Evolutionary conservation across 1,140 invertebrate genomes (phyloP).

Genomic region (Magallana gigas): DNA sequence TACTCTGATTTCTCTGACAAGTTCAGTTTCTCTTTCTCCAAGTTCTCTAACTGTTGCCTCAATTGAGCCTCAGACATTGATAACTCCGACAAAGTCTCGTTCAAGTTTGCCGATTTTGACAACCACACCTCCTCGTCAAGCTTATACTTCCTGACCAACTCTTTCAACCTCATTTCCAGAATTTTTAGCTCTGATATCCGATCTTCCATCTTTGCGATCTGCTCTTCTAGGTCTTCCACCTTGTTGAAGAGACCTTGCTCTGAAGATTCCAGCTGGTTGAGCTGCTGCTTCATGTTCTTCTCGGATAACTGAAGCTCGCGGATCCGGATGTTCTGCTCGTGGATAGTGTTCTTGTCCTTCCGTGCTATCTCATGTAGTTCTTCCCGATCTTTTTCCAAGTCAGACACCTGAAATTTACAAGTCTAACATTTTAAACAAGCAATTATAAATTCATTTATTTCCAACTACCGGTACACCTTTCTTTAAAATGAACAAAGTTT

Average conservation of each 20-base stretch:
- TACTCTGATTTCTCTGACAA: slow-evolving; percentile 70
- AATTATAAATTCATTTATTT: too few species aligned
- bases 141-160: slow-evolving; percentile 71
- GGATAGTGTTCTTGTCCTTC: slow-evolving; percentile 75
- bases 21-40: slow-evolving; percentile 70
- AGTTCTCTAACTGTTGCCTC: slow-evolving; percentile 67
- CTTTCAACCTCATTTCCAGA: slow-evolving; percentile 69
- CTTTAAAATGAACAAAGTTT: too few species aligned
- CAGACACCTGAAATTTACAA: slow-evolving; percentile 64
- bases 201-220: slow-evolving; percentile 68
- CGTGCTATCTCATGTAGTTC: slow-evolving; percentile 76
- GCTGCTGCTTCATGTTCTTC: slow-evolving; percentile 72
- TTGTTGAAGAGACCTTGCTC: slow-evolving; percentile 69
- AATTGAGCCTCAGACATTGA: slow-evolving; percentile 67
- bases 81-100: slow-evolving; percentile 70
- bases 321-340: slow-evolving; percentile 74
- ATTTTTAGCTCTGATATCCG: slow-evolving; percentile 65
- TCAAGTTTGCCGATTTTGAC: slow-evolving; percentile 70
- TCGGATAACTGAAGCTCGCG: slow-evolving; percentile 71
- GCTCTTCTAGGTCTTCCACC: slow-evolving; percentile 67
- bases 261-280: slow-evolving; percentile 66
- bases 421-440: too few species aligned
- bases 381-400: slow-evolving; percentile 75
- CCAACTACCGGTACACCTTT: too few species aligned
- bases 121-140: slow-evolving; percentile 72